Evolutionary conservation across 2,113 vertebrate genomes (phyloP).

Genomic region (Serinus canaria): DNA sequence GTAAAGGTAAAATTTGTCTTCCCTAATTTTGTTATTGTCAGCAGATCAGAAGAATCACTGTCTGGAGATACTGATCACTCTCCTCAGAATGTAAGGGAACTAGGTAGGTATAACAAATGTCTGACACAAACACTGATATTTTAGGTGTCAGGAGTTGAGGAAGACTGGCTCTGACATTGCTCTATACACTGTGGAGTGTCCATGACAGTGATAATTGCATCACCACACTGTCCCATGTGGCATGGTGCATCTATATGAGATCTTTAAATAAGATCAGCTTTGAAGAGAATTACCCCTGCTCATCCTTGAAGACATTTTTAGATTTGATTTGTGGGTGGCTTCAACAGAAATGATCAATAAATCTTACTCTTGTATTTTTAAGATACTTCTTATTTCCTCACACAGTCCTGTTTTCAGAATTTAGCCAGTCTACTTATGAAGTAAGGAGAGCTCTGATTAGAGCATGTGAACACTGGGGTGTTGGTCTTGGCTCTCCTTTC

Average conservation of each 20-base stretch:
- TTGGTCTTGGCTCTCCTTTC: background rate
- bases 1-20: background rate
- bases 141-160: background rate
- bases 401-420: background rate
- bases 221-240: background rate
- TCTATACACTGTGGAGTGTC: background rate
- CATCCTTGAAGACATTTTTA: background rate
- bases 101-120: background rate
- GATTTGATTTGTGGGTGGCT: background rate
- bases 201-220: background rate
- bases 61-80: background rate
- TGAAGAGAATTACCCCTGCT: background rate
- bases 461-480: background rate
- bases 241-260: background rate
- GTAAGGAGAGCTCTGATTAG: background rate
- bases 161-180: background rate
- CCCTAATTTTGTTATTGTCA: background rate
- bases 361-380: background rate
- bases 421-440: background rate
- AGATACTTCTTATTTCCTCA: background rate
- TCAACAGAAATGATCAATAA: background rate
- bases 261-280: background rate
- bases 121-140: background rate
- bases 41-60: background rate
- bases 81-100: background rate